A percentile compares a stretch with the other conserved stretches of the same genome.
Conservation (phyloP, 2,797 vertebrate species). For the Ficedula albicollis region DNA sequence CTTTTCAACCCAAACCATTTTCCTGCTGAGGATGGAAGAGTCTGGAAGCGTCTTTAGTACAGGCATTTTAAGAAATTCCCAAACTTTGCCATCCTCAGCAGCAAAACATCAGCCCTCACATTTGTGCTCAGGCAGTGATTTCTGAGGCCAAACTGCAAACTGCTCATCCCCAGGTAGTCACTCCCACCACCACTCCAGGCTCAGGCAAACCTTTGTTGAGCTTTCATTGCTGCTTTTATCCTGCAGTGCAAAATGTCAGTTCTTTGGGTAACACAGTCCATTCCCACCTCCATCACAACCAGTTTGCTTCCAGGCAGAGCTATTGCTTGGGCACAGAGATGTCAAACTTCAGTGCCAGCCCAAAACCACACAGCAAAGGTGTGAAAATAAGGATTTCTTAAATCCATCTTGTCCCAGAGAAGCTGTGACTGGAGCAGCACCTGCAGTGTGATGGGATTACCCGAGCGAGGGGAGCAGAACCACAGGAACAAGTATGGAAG, state of each 20-base stretch:
- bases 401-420: background rate
- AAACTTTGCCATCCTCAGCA: background rate
- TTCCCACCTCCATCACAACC: background rate
- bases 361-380: background rate
- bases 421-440: background rate
- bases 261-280: background rate
- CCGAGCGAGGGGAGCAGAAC: background rate
- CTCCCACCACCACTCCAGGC: background rate
- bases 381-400: background rate
- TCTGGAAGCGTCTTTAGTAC: background rate
- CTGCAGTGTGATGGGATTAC: fast-evolving
- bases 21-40: background rate
- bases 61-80: background rate
- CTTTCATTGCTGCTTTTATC: background rate
- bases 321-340: background rate
- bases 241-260: background rate
- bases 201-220: background rate
- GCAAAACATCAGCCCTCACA: background rate
- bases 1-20: background rate
- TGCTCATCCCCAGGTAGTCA: background rate
- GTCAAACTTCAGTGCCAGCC: background rate
- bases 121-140: background rate
- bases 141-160: background rate
- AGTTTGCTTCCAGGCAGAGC: background rate
- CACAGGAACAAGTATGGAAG: background rate